Percentiles rank a stretch among this genome's conserved stretches.
Conservation (phyloP, 2,113 vertebrate genomes). For the Eretmochelys imbricata region DNA sequence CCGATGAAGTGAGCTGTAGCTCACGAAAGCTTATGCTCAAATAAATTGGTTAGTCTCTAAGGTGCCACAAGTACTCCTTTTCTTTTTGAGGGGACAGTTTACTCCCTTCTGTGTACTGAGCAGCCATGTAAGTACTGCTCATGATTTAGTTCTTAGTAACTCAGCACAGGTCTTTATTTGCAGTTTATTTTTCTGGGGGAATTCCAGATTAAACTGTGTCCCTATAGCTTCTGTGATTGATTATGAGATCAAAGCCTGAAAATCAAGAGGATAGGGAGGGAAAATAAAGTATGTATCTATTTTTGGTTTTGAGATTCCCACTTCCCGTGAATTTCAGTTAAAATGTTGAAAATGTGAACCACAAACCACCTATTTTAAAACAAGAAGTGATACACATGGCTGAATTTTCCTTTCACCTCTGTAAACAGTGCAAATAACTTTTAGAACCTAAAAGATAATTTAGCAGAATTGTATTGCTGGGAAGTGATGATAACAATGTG, state of each 20-base stretch:
- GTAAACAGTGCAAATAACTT: slow-evolving; percentile 57
- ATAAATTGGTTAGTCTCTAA: too few relatives aligned
- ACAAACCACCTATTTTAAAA: slow-evolving; percentile 46
- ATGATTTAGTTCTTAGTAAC: neutral
- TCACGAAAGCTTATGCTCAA: too few relatives aligned
- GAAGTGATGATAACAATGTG: slow-evolving; percentile 78
- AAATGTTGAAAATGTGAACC: slow-evolving; percentile 68
- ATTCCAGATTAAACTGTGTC: neutral
- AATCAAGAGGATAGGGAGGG: neutral
- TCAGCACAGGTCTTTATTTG: neutral
- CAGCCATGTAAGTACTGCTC: neutral
- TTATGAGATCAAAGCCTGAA: neutral
- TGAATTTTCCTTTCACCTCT: slow-evolving; percentile 60
- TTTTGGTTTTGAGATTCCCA: slow-evolving; percentile 34
- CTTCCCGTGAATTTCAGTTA: slow-evolving; percentile 69
- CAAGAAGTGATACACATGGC: neutral
- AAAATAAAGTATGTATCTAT: slow-evolving; percentile 8
- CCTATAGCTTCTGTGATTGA: neutral
- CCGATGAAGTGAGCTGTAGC: too few relatives aligned
- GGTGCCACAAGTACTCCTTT: too few relatives aligned
- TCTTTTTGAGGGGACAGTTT: neutral
- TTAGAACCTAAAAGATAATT: slow-evolving; percentile 62
- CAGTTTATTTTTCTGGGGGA: slow-evolving; percentile 6
- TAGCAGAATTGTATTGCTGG: slow-evolving; percentile 65
- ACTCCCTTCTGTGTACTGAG: neutral